These are phyloP conservation scores for Julus scanicus DNA, from an alignment of 2,888 invertebrate genomes.

Conservation along the genomic window DNA sequence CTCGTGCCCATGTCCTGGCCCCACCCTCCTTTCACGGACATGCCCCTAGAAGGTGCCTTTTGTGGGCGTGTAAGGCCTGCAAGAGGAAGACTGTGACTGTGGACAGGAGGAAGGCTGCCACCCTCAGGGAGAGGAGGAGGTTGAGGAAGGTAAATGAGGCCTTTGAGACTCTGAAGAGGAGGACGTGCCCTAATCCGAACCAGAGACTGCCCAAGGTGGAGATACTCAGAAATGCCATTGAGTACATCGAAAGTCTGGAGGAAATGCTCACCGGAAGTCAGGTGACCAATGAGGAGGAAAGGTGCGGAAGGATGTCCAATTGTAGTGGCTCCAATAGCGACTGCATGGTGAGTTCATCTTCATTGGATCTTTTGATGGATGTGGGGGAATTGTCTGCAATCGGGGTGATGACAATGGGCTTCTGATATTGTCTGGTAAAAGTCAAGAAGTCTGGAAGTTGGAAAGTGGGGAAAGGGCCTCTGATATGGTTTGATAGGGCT, in stretches of 20 bases:
- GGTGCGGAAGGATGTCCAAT: neutral
- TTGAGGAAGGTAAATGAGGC: slow-evolving; percentile 98
- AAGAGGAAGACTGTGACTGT: slow-evolving; percentile 91
- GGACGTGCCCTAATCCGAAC: slow-evolving; percentile 95
- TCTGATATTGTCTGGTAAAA: too few relatives aligned
- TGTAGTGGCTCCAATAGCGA: neutral
- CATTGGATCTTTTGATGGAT: too few relatives aligned
- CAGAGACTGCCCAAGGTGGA: slow-evolving; percentile 97
- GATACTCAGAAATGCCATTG: slow-evolving; percentile 96
- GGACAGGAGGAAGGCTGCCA: slow-evolving; percentile 96
- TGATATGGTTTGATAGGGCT: too few relatives aligned
- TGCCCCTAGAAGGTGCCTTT: slow-evolving; percentile 79
- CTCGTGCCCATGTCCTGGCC: neutral
- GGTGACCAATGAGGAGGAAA: neutral
- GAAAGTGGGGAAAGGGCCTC: too few relatives aligned
- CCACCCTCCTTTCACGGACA: slow-evolving; percentile 64
- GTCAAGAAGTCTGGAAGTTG: too few relatives aligned
- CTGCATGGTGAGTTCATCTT: neutral
- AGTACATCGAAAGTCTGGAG: slow-evolving; percentile 93
- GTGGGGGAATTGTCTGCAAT: too few relatives aligned
- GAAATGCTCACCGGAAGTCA: slow-evolving; percentile 72
- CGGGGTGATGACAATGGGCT: too few relatives aligned
- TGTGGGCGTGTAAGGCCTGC: slow-evolving; percentile 98
- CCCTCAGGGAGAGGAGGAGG: slow-evolving; percentile 90
- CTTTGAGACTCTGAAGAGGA: slow-evolving; percentile 90